phyloP scores from a whole-genome alignment of 2,888 invertebrate genomes.

The Poecilus cupreus region DNA sequence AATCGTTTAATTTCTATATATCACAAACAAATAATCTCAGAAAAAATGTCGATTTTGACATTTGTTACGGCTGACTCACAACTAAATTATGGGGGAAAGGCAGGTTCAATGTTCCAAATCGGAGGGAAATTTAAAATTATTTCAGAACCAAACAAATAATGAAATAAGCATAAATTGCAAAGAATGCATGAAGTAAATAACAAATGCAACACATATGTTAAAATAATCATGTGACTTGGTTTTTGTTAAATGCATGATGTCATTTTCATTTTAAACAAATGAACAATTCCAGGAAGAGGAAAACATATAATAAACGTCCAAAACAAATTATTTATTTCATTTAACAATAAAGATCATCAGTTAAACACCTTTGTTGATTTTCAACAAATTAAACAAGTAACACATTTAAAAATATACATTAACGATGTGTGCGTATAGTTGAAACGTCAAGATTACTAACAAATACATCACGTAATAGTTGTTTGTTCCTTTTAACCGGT shows the following conservation, averaged over 20 bases:
- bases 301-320: neutral
- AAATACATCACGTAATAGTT: slow-evolving; percentile 52
- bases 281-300: neutral
- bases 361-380: slow-evolving; percentile 52
- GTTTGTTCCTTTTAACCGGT: slow-evolving; percentile 34
- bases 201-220: too few species aligned
- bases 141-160: neutral
- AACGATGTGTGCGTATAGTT: slow-evolving; percentile 56
- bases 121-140: slow-evolving; percentile 4
- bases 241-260: too few species aligned
- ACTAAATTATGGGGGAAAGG: neutral
- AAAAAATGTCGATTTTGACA: slow-evolving; percentile 19
- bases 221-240: too few species aligned
- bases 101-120: neutral
- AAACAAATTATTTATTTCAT: slow-evolving; percentile 57
- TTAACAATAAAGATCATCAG: slow-evolving; percentile 58
- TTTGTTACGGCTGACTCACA: neutral
- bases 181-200: too few species aligned
- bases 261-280: too few species aligned
- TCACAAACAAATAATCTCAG: neutral
- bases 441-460: slow-evolving; percentile 52
- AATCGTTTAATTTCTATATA: neutral
- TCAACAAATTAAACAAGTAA: slow-evolving; percentile 57
- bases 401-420: slow-evolving; percentile 55
- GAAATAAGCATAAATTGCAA: too few species aligned